These are phyloP conservation scores for Carposina sasakii DNA, from an alignment of 1,140 invertebrate species.

Conservation along the genomic window DNA sequence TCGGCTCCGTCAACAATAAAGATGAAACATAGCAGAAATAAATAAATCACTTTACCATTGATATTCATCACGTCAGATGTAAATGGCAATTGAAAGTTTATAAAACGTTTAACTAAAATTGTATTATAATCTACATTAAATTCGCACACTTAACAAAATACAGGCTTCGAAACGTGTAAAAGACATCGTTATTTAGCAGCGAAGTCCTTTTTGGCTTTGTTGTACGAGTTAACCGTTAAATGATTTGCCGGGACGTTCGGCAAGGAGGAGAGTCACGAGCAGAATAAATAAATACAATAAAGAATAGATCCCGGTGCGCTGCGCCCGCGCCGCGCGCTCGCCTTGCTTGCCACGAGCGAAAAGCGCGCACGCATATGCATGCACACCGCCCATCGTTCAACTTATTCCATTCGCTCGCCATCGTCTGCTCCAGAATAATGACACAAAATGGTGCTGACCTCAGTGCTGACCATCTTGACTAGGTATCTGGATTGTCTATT, in stretches of 20 bases:
- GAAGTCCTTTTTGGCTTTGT: too few relatives aligned
- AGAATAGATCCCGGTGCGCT: constrained; percentile 50
- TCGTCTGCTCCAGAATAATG: constrained; percentile 22
- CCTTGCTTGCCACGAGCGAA: constrained; percentile 44
- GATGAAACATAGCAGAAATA: constrained; percentile 50
- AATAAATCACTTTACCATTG: constrained; percentile 48
- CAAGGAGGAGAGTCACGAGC: constrained; percentile 49
- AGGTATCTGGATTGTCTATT: too few relatives aligned
- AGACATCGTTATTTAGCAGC: too few relatives aligned
- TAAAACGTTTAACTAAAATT: too few relatives aligned
- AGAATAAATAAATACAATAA: constrained; percentile 62
- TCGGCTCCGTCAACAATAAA: constrained; percentile 41
- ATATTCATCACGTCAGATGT: constrained; percentile 56
- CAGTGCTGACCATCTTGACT: constrained; percentile 13
- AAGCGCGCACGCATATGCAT: constrained; percentile 38
- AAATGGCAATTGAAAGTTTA: too few relatives aligned
- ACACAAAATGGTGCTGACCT: constrained; percentile 17
- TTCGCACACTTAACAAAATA: too few relatives aligned
- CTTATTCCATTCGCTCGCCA: constrained; percentile 26
- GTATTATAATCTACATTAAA: too few relatives aligned
- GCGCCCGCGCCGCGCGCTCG: constrained; percentile 13
- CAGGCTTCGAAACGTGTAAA: too few relatives aligned
- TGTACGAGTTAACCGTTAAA: not conserved
- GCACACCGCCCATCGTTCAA: constrained; percentile 55
- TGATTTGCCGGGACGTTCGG: constrained; percentile 34